phyloP scores from a whole-genome alignment of 2,113 vertebrate genomes.

The Falcunculus frontatus region DNA sequence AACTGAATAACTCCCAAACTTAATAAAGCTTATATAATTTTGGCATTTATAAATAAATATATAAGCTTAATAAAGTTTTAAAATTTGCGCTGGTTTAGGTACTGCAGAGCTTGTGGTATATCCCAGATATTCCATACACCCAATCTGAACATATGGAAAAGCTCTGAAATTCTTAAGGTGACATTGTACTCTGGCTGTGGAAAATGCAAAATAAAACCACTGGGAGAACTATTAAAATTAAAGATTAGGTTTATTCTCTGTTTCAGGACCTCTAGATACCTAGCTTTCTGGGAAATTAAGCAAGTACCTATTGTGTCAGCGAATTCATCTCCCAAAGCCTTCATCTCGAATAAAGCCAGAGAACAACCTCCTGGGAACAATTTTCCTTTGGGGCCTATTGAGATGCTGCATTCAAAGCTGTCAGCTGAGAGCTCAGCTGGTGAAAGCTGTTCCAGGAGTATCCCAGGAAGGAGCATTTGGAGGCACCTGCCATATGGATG shows the following conservation, averaged over 20 bases:
- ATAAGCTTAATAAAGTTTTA: background rate
- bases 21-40: background rate
- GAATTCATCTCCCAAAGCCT: background rate
- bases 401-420: background rate
- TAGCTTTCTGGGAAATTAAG: background rate
- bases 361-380: background rate
- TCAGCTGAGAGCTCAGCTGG: background rate
- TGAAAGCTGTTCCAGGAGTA: background rate
- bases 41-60: background rate
- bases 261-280: background rate
- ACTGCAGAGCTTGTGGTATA: background rate
- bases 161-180: background rate
- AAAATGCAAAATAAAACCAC: background rate
- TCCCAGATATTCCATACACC: background rate
- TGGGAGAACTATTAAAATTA: background rate
- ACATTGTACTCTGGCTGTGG: background rate
- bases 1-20: background rate
- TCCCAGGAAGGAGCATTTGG: background rate
- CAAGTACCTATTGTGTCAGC: background rate
- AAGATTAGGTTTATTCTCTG: background rate
- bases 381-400: background rate
- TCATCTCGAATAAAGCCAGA: background rate
- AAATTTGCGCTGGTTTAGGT: background rate
- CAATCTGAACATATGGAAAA: background rate
- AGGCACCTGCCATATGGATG: rapidly evolving